Evolutionary conservation across 2,888 invertebrate genomes (phyloP).

Genomic region (Troilus luridus): DNA sequence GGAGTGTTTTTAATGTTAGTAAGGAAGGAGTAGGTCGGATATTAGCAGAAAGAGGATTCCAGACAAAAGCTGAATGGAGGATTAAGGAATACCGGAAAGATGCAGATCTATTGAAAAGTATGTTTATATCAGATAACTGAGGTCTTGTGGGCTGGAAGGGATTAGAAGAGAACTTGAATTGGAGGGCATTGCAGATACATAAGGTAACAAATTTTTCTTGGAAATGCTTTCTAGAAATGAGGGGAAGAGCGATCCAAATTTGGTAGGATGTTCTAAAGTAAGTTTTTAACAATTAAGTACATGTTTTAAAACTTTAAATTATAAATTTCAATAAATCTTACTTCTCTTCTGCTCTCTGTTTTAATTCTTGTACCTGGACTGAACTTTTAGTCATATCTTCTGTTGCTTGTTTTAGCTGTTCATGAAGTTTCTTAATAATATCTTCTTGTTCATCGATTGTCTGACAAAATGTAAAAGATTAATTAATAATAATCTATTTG

Average conservation of each 20-base stretch:
- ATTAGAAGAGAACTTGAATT: no score
- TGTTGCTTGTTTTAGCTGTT: conserved; percentile 81
- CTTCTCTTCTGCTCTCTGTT: conserved; percentile 72
- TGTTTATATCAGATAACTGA: no score
- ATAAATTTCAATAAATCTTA: conserved; percentile 62
- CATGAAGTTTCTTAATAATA: conserved; percentile 81
- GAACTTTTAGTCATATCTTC: conserved; percentile 82
- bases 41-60: no score
- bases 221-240: no score
- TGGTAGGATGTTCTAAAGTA: background rate
- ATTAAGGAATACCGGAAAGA: no score
- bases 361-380: conserved; percentile 78
- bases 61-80: no score
- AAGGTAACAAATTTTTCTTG: no score
- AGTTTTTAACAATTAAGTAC: background rate
- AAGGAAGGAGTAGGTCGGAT: no score
- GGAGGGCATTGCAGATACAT: no score
- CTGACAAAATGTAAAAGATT: conserved; percentile 67
- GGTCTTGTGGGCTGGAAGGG: no score
- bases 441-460: conserved; percentile 76
- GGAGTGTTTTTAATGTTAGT: no score
- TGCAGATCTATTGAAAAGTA: no score
- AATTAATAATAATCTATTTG: background rate
- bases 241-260: background rate
- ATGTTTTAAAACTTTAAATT: background rate